phyloP scores from a whole-genome alignment of 2,888 invertebrate species.

The Ichneumon xanthorius region DNA sequence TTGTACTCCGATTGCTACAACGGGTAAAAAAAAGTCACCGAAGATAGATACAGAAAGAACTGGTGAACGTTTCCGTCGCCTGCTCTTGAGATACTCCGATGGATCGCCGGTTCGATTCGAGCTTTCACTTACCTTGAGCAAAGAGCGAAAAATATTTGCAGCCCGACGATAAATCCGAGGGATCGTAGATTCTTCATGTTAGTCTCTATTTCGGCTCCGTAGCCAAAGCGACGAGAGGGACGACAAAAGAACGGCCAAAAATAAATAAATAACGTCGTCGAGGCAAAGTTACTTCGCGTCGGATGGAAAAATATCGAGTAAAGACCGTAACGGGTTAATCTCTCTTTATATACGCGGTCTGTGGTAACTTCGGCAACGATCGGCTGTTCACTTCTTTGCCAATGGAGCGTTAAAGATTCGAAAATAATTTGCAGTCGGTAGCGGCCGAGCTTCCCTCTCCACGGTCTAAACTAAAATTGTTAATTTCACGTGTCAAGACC shows the following conservation, averaged over 20 bases:
- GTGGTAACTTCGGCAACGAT: background rate
- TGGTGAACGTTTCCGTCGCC: background rate
- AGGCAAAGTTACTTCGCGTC: background rate
- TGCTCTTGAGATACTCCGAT: background rate
- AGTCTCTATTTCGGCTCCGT: background rate
- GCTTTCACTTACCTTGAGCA: constrained; percentile 64
- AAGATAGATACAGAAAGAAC: background rate
- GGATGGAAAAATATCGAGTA: constrained; percentile 38
- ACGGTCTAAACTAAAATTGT: background rate
- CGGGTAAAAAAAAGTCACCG: background rate
- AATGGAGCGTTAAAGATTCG: constrained; percentile 44
- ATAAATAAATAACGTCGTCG: background rate
- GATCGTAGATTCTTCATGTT: constrained; percentile 33
- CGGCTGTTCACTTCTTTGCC: constrained; percentile 33
- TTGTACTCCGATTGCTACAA: no score
- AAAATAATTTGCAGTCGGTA: constrained; percentile 24
- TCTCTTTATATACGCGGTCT: constrained; percentile 45
- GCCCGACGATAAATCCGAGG: constrained; percentile 39
- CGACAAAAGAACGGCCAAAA: background rate
- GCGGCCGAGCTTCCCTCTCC: background rate
- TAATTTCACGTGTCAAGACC: background rate
- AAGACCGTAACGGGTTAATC: constrained; percentile 12
- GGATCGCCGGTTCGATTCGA: background rate
- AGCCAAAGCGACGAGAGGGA: background rate
- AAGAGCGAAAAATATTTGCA: constrained; percentile 43